Percentiles rank a stretch among this genome's conserved stretches.
Evolutionary conservation across 1,140 invertebrate genomes (phyloP).

Genomic region (Megalopta genalis): DNA sequence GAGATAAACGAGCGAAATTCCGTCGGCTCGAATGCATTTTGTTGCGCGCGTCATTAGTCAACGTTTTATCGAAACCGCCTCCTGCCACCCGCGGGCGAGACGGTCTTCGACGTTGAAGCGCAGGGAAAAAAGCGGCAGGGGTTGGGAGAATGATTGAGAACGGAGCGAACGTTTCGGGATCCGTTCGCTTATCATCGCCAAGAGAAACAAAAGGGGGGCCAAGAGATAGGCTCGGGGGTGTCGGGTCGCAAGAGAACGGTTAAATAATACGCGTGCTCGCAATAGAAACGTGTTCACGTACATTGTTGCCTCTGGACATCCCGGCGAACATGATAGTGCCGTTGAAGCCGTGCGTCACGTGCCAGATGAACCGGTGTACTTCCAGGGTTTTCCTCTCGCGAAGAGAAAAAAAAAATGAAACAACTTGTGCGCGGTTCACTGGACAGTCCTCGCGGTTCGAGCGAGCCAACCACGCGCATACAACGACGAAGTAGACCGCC

Average conservation of each 20-base stretch:
- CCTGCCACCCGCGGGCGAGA: neutral
- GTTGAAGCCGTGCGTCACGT: slow-evolving; percentile 57
- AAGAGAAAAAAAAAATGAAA: slow-evolving; percentile 7
- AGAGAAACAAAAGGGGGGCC: neutral
- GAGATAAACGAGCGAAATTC: slow-evolving; percentile 40
- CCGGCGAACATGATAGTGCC: slow-evolving; percentile 66
- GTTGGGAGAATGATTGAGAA: neutral
- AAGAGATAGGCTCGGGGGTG: neutral
- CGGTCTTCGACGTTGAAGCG: neutral
- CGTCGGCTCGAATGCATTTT: slow-evolving; percentile 18
- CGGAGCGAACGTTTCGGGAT: neutral
- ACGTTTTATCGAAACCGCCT: slow-evolving; percentile 29
- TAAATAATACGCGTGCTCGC: slow-evolving; percentile 8
- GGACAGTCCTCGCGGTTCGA: slow-evolving; percentile 1
- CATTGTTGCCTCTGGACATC: slow-evolving; percentile 68
- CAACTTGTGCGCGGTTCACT: slow-evolving; percentile 29
- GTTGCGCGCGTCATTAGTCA: slow-evolving; percentile 35
- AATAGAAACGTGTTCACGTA: slow-evolving; percentile 63
- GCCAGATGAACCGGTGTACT: slow-evolving; percentile 33
- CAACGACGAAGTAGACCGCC: neutral
- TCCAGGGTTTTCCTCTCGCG: slow-evolving; percentile 25
- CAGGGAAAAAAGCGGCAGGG: neutral
- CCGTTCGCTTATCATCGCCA: neutral
- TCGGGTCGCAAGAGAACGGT: neutral
- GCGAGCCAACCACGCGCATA: neutral